Percentiles rank a stretch among this genome's conserved stretches.
Conservation (phyloP, 2,113 vertebrate genomes). For the Litocranius walleri region DNA sequence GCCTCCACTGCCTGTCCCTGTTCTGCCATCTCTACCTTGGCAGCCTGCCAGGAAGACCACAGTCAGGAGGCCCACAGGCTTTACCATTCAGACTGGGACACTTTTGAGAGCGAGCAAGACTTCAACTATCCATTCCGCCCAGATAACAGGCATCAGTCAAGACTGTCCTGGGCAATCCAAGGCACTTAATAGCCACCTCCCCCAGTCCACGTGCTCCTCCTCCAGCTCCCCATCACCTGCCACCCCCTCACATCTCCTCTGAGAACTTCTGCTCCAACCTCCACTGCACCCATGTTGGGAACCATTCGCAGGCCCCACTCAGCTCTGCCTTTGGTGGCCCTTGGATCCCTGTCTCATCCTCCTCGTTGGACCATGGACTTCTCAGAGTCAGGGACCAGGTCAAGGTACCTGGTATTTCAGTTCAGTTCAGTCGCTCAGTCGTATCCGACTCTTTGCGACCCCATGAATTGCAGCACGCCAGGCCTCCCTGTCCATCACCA, state of each 20-base stretch:
- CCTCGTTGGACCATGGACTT: background rate
- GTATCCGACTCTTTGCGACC: too few relatives aligned
- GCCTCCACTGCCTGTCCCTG: background rate
- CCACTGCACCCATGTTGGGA: too few relatives aligned
- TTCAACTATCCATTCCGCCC: background rate
- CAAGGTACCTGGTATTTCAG: background rate
- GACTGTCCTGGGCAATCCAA: background rate
- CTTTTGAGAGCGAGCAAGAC: background rate
- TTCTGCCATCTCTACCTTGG: background rate
- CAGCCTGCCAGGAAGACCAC: background rate
- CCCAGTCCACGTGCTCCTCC: accelerated
- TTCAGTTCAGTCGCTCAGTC: too few relatives aligned
- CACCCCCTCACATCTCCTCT: background rate
- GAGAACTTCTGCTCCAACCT: background rate
- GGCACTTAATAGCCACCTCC: background rate
- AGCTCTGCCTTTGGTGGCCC: background rate
- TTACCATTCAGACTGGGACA: background rate
- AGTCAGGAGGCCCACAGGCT: background rate
- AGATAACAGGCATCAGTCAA: background rate
- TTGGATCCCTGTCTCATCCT: background rate
- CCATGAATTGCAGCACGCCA: too few relatives aligned
- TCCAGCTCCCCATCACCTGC: background rate
- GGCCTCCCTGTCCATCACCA: too few relatives aligned
- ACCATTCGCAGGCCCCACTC: background rate
- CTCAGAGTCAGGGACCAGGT: background rate